Conservation (phyloP, 2,797 vertebrate species). For the Enteromius thamalakanensis region DNA sequence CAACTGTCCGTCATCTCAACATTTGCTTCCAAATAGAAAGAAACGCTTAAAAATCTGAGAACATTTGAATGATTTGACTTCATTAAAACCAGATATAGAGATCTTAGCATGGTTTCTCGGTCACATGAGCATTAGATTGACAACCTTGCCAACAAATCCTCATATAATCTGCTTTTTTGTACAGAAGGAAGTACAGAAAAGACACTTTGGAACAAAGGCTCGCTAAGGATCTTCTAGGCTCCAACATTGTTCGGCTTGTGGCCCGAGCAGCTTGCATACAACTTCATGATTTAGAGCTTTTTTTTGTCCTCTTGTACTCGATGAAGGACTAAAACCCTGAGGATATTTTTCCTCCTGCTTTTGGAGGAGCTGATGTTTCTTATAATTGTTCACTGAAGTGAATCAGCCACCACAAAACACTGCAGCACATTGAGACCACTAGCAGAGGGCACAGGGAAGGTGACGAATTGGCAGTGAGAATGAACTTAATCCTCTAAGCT, state of each 20-base stretch:
- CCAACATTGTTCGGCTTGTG: conserved; percentile 37
- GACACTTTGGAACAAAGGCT: conserved; percentile 33
- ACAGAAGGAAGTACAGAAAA: conserved; percentile 42
- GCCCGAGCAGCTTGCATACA: conserved; percentile 43
- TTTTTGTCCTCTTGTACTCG: conserved; percentile 52
- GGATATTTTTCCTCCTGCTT: conserved; percentile 67
- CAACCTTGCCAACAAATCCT: conserved; percentile 24
- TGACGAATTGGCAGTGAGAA: conserved; percentile 76
- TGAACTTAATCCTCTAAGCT: conserved; percentile 78
- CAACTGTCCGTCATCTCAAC: conserved; percentile 61
- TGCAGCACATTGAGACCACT: conserved; percentile 63
- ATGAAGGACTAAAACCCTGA: conserved; percentile 60
- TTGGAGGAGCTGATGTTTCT: conserved; percentile 61
- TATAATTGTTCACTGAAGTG: conserved; percentile 68
- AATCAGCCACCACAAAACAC: conserved; percentile 68
- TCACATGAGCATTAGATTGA: conserved; percentile 21
- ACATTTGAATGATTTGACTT: conserved; percentile 8
- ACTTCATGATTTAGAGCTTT: conserved; percentile 61
- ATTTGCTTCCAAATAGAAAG: conserved; percentile 57
- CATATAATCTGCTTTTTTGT: conserved; percentile 22
- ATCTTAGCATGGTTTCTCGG: not conserved
- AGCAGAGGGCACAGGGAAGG: conserved; percentile 66
- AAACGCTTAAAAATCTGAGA: conserved; percentile 31
- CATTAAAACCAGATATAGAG: not conserved
- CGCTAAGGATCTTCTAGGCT: conserved; percentile 41